A percentile compares a stretch with the other conserved stretches of the same genome.
These are phyloP conservation scores for Calycopis cecrops DNA, from an alignment of 1,140 invertebrate genomes.

Conservation along the genomic window DNA sequence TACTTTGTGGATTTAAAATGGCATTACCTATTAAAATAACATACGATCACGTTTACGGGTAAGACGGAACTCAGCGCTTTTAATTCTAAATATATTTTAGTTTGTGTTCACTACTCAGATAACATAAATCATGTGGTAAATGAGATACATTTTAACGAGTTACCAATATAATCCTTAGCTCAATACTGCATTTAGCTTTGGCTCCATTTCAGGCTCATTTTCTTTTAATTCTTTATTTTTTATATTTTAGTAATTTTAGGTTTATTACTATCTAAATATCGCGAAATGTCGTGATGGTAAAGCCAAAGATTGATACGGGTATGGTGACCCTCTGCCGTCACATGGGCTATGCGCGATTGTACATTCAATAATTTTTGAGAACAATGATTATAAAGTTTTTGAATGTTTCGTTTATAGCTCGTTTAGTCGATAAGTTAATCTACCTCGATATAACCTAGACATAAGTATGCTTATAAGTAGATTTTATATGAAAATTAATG, in stretches of 20 bases:
- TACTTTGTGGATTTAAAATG: too few relatives aligned
- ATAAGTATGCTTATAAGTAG: constrained; percentile 67
- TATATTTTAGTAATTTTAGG: constrained; percentile 32
- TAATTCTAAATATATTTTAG: too few relatives aligned
- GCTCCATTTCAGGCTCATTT: constrained; percentile 40
- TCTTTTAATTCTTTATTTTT: constrained; percentile 33
- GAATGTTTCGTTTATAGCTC: constrained; percentile 45
- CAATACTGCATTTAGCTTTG: constrained; percentile 50
- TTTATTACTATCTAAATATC: constrained; percentile 46
- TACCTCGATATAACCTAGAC: constrained; percentile 70
- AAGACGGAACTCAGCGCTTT: too few relatives aligned
- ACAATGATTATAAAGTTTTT: not conserved
- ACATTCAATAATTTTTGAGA: constrained; percentile 32
- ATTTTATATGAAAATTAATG: constrained; percentile 70
- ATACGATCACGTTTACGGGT: too few relatives aligned
- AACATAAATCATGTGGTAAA: too few relatives aligned
- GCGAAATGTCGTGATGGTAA: constrained; percentile 73
- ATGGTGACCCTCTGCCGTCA: constrained; percentile 75
- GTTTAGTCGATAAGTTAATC: constrained; percentile 68
- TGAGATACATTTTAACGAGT: too few relatives aligned
- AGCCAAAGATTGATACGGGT: constrained; percentile 76
- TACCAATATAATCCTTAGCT: constrained; percentile 29
- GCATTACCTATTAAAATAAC: too few relatives aligned
- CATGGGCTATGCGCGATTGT: constrained; percentile 45
- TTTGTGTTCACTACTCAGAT: too few relatives aligned